Evolutionary conservation across 2,797 vertebrate genomes (phyloP).

Genomic region (Gambelia wislizenii): DNA sequence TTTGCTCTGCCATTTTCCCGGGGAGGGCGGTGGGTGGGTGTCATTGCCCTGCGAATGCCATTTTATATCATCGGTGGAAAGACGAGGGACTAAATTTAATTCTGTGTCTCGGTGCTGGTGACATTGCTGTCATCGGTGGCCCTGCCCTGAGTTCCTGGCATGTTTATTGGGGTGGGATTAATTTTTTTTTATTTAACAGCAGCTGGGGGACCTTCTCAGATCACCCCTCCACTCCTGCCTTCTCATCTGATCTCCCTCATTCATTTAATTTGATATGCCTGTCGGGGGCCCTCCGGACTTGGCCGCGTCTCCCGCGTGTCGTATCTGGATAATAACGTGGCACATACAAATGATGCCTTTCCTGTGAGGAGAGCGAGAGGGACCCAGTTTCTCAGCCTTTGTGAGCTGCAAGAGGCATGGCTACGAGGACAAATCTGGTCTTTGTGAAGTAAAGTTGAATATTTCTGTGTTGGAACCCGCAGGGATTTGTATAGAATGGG

Average conservation of each 20-base stretch:
- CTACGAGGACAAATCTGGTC: neutral
- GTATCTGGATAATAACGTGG: neutral
- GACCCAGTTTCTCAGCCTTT: neutral
- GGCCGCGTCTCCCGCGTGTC: no score
- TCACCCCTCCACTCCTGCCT: neutral
- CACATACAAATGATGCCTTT: neutral
- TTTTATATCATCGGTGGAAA: neutral
- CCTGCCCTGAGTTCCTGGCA: neutral
- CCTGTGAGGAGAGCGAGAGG: neutral
- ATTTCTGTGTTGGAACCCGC: neutral
- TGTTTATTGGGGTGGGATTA: no score
- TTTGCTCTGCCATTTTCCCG: neutral
- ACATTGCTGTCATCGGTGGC: neutral
- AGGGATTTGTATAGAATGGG: no score
- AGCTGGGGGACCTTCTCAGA: neutral
- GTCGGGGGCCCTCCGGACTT: neutral
- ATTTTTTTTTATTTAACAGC: neutral
- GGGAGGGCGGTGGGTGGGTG: no score
- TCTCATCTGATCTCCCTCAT: neutral
- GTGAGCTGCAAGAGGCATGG: rapidly evolving
- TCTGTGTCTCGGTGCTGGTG: neutral
- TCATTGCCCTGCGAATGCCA: no score
- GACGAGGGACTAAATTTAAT: neutral
- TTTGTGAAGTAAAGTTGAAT: neutral
- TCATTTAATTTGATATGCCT: neutral